Conservation (phyloP, 1,140 invertebrate species). For the Drosophila arizonae region DNA sequence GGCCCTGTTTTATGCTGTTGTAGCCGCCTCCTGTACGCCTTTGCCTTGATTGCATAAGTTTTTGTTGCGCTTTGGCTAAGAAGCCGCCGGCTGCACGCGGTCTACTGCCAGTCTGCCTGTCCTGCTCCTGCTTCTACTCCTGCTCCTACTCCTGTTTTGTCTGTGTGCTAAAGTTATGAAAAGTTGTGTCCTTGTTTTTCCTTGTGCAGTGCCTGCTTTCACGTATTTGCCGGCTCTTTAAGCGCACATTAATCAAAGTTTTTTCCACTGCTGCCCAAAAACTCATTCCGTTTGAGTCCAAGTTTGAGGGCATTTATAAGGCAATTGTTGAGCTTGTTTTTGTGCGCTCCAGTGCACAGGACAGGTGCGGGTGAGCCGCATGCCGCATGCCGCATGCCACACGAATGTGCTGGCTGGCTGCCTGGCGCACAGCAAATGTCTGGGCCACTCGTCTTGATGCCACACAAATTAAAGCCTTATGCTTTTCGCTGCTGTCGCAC, state of each 20-base stretch:
- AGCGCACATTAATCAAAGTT: slow-evolving; percentile 80
- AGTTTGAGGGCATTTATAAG: slow-evolving; percentile 77
- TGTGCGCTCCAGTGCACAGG: slow-evolving; percentile 37
- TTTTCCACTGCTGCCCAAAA: slow-evolving; percentile 37
- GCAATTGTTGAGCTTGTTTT: slow-evolving; percentile 76
- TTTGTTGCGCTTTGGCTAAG: slow-evolving; percentile 69
- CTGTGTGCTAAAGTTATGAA: slow-evolving; percentile 67
- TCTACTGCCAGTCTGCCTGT: slow-evolving; percentile 37
- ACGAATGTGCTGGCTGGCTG: neutral
- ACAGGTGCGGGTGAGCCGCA: slow-evolving; percentile 51
- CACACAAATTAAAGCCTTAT: slow-evolving; percentile 21
- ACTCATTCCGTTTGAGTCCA: slow-evolving; percentile 48
- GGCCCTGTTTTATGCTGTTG: slow-evolving; percentile 1
- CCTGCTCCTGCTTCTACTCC: neutral
- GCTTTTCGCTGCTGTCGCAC: slow-evolving; percentile 14
- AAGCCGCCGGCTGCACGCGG: slow-evolving; percentile 71
- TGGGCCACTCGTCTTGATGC: slow-evolving; percentile 16
- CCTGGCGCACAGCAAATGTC: neutral
- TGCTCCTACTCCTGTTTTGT: slow-evolving; percentile 6
- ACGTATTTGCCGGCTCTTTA: slow-evolving; percentile 74
- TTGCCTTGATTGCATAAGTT: slow-evolving; percentile 75
- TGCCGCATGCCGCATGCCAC: neutral
- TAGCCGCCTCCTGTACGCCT: slow-evolving; percentile 32
- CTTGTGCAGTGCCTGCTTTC: slow-evolving; percentile 13
- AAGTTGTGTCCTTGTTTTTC: slow-evolving; percentile 68